Conservation (phyloP, 2,888 invertebrate genomes). For the Cephus spinipes region DNA sequence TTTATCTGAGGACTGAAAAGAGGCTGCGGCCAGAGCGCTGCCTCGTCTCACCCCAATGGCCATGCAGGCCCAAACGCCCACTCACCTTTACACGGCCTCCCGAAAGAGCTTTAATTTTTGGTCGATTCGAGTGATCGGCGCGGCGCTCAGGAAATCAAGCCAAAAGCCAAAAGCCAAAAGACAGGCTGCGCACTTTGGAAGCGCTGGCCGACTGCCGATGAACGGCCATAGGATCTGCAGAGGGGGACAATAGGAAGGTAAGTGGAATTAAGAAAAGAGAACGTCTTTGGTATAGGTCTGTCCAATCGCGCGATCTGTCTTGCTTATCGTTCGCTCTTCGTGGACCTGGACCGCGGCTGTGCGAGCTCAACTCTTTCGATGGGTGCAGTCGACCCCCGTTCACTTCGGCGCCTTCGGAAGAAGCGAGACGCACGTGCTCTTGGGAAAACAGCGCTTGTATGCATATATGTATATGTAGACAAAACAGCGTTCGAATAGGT, state of each 20-base stretch:
- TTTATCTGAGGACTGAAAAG: slow-evolving; percentile 11
- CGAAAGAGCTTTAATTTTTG: neutral
- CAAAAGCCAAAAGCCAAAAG: neutral
- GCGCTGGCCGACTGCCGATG: too few species aligned
- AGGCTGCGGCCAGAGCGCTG: slow-evolving; percentile 4
- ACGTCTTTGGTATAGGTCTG: neutral
- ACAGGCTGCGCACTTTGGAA: neutral
- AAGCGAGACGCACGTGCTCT: too few species aligned
- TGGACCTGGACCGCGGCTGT: too few species aligned
- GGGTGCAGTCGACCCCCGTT: too few species aligned
- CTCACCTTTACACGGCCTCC: neutral
- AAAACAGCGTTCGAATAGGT: neutral
- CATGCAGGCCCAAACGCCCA: neutral
- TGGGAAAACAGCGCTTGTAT: neutral
- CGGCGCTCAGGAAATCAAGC: neutral
- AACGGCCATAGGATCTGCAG: too few species aligned
- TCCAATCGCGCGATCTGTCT: too few species aligned
- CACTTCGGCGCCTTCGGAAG: too few species aligned
- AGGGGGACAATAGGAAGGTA: neutral
- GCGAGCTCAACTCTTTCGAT: too few species aligned
- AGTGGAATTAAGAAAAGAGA: neutral
- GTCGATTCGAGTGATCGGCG: neutral
- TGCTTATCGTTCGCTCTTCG: too few species aligned
- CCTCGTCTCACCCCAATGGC: neutral
- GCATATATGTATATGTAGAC: neutral